Conservation (phyloP, 1,140 invertebrate species). For the Drosophila arizonae region DNA sequence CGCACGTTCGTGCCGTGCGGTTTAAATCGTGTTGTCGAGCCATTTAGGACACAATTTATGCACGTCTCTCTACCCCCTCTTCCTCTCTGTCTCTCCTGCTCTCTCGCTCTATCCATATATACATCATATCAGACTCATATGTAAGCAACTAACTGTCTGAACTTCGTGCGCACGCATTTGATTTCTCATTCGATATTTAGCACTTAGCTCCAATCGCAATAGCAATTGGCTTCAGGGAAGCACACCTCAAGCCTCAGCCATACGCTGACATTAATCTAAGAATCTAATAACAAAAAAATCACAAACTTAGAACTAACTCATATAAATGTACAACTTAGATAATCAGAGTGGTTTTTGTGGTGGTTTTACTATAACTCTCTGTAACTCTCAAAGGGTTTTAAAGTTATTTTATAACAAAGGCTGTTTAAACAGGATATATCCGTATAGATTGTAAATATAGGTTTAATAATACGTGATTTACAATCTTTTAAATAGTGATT, state of each 20-base stretch:
- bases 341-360: not conserved
- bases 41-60: slow-evolving; percentile 66
- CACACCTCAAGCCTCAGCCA: slow-evolving; percentile 4
- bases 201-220: not conserved
- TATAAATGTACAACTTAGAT: not conserved
- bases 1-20: slow-evolving; percentile 66
- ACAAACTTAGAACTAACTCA: not conserved
- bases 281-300: not conserved
- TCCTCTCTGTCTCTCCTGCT: not conserved
- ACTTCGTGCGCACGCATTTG: slow-evolving; percentile 29
- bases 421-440: not conserved
- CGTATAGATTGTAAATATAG: too few species aligned
- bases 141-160: slow-evolving; percentile 36
- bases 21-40: slow-evolving; percentile 62
- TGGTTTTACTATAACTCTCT: not conserved
- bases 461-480: too few species aligned
- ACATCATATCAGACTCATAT: slow-evolving; percentile 2
- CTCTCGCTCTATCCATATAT: not conserved
- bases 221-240: slow-evolving; percentile 2
- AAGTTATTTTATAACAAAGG: not conserved
- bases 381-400: not conserved
- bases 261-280: not conserved
- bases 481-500: too few species aligned
- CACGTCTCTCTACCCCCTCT: slow-evolving; percentile 17
- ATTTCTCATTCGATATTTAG: slow-evolving; percentile 17